Evolutionary conservation across 2,113 vertebrate species (phyloP).

Genomic region (Campylomormyrus numenius): DNA sequence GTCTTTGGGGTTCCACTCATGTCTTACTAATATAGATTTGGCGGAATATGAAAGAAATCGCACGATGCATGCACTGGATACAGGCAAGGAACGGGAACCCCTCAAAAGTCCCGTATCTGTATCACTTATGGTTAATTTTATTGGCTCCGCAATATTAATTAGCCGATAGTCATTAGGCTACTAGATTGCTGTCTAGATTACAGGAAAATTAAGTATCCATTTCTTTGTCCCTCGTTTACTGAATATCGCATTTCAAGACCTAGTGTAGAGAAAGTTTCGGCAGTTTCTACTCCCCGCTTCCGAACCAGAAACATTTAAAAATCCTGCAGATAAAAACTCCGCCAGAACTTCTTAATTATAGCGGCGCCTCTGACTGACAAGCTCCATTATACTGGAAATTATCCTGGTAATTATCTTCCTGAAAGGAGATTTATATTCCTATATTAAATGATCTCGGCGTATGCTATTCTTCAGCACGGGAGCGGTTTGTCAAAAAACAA

Average conservation of each 20-base stretch:
- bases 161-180: not conserved
- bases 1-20: slow-evolving; percentile 29
- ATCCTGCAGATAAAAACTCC: slow-evolving; percentile 41
- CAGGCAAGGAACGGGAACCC: not conserved
- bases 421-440: slow-evolving; percentile 62
- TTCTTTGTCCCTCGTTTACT: not conserved
- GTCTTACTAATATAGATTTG: slow-evolving; percentile 32
- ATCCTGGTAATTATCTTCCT: slow-evolving; percentile 65
- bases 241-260: not conserved
- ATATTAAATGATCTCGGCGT: slow-evolving; percentile 42
- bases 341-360: slow-evolving; percentile 57
- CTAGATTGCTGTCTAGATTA: not conserved
- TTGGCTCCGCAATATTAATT: not conserved
- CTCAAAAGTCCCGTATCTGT: not conserved
- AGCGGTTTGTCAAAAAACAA: slow-evolving; percentile 50
- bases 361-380: slow-evolving; percentile 62
- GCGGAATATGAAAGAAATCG: not conserved
- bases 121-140: not conserved
- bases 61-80: not conserved
- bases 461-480: slow-evolving; percentile 32
- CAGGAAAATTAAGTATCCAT: not conserved
- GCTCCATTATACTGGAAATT: slow-evolving; percentile 68
- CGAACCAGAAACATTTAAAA: slow-evolving; percentile 42
- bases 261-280: slow-evolving; percentile 34
- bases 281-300: slow-evolving; percentile 4